phyloP scores from a whole-genome alignment of 2,113 vertebrate genomes.

The Camarhynchus parvulus region DNA sequence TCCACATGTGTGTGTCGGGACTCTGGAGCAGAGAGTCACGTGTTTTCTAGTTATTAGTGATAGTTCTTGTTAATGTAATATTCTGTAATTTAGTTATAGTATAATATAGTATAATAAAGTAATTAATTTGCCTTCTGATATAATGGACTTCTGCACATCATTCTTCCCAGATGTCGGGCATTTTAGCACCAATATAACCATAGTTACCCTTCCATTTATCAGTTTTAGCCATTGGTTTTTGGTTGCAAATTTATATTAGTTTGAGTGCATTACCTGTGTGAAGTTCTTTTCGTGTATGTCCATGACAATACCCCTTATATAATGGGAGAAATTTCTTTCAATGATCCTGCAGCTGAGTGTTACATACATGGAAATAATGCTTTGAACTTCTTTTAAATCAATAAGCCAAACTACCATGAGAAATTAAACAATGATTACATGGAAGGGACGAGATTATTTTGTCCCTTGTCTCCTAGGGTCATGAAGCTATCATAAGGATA shows the following conservation, averaged over 20 bases:
- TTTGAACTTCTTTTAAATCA: not conserved
- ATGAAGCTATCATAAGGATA: not conserved
- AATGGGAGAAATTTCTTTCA: not conserved
- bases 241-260: not conserved
- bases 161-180: too few relatives aligned
- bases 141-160: too few relatives aligned
- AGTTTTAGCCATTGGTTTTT: not conserved
- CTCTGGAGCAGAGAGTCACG: too few relatives aligned
- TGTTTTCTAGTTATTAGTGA: too few relatives aligned
- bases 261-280: not conserved
- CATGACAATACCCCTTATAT: not conserved
- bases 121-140: too few relatives aligned
- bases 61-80: too few relatives aligned
- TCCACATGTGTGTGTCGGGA: too few relatives aligned
- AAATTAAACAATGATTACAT: not conserved
- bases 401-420: not conserved
- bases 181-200: not conserved
- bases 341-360: not conserved
- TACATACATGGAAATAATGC: not conserved
- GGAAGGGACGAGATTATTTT: not conserved
- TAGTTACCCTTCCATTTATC: accelerated
- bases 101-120: too few relatives aligned
- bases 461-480: not conserved
- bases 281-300: not conserved
- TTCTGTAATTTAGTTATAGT: too few relatives aligned